Evolutionary conservation across 2,797 vertebrate species (phyloP).

Genomic region (Echeneis naucrates): DNA sequence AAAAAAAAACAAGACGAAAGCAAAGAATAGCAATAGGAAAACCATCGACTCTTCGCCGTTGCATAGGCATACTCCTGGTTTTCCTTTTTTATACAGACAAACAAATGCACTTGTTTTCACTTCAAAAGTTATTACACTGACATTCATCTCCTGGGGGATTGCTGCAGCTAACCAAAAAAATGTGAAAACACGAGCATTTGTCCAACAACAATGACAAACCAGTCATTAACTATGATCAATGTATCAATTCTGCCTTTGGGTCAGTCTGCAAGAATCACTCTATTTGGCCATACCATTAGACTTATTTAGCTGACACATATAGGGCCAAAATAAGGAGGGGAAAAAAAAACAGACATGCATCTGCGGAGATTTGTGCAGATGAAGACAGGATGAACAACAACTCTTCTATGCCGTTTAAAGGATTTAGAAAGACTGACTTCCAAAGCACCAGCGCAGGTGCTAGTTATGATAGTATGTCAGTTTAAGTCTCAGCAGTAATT

Average conservation of each 20-base stretch:
- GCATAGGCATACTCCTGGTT: slow-evolving; percentile 34
- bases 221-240: not conserved
- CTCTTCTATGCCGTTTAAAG: no score
- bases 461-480: not conserved
- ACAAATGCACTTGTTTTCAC: not conserved
- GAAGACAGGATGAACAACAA: not conserved
- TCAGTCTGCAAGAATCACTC: not conserved
- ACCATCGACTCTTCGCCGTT: slow-evolving; percentile 65
- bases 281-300: not conserved
- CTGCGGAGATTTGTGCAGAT: not conserved
- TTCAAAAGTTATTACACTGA: no score
- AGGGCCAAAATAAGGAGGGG: not conserved
- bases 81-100: not conserved
- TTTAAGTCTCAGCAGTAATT: not conserved
- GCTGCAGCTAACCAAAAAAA: not conserved
- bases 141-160: not conserved
- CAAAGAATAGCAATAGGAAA: slow-evolving; percentile 35
- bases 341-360: not conserved
- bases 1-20: slow-evolving; percentile 28
- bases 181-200: not conserved
- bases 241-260: not conserved
- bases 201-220: not conserved
- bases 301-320: not conserved
- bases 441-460: no score
- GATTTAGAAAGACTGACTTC: not conserved